Base-by-base conservation (phyloP, 2,113 vertebrate genomes). In the Notothenia rossii region DNA sequence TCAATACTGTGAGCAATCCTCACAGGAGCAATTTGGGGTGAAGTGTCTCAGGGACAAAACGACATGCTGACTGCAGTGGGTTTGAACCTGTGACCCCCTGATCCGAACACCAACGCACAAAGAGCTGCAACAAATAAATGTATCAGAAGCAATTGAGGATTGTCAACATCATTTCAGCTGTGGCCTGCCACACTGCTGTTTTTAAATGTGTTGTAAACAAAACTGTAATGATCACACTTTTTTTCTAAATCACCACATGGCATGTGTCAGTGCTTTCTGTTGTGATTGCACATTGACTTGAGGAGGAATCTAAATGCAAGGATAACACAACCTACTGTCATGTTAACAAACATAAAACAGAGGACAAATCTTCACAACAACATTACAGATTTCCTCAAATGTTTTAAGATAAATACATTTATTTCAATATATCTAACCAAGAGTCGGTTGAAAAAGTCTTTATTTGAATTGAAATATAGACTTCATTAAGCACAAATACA, bases 81-180 rank as follows among this genome's bases (percentile, higher is more conserved):
- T 25, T 25, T 25, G 25, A 25, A 25, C 25, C 25, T 25, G 25
- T 25, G 25, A 25, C 2, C 25, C 25, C 25, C 25, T 25, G 25
- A 25, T 25, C 25, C 25, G 25, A 25, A 25, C 25, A 25, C 25
- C 25, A 25, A 25, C 25, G 25, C 25, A 25, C 25, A 25, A 75
- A 40, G 1, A 48, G 2, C 5, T 60, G 10, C 10, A 1, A 25
- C 10, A 36, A 40, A 61, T 20, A 63, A 49, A 49, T 36, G 10
- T 15, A 62, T 7, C 9, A 58, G 51, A 63, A 17, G 10, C n/a
- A 49, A 36, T 3, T 17, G 11, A 60, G 20, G 61, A 67, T 10
- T 77, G 74, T 22, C 18, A 55, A 36, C 79, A 59, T 77, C 61
- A 66, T 60, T 18, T 72, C 11, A 1, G n/a, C 13, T 64, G 50